A percentile compares a stretch with the other conserved stretches of the same genome.
Evolutionary conservation across 2,113 vertebrate genomes (phyloP).

Genomic region (Heteronetta atricapilla): DNA sequence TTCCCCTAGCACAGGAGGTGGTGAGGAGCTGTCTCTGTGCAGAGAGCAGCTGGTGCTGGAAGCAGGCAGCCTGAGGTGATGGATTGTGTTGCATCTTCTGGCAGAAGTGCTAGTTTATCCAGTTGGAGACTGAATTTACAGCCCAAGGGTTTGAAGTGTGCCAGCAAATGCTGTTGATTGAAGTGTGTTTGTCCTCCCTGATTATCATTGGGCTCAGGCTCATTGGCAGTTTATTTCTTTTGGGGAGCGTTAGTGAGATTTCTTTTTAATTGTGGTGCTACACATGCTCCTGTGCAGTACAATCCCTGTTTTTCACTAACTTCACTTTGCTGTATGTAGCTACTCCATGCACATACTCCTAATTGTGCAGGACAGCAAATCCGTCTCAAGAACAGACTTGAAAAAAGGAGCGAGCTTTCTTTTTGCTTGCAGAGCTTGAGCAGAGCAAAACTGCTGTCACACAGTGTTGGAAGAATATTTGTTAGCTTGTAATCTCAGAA

Average conservation of each 20-base stretch:
- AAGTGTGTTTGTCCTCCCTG: not conserved
- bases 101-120: not conserved
- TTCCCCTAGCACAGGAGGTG: not conserved
- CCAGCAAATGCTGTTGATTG: not conserved
- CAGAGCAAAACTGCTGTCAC: not conserved
- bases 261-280: not conserved
- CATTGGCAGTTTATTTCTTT: not conserved
- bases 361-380: not conserved
- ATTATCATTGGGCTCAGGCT: not conserved
- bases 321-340: not conserved
- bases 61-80: not conserved
- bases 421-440: not conserved
- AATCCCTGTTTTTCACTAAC: not conserved
- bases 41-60: not conserved
- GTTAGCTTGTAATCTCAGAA: not conserved
- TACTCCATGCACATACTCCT: not conserved
- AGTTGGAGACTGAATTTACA: not conserved
- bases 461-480: not conserved
- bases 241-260: not conserved
- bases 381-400: not conserved
- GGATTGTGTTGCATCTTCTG: not conserved
- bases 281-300: not conserved
- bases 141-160: not conserved
- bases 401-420: not conserved
- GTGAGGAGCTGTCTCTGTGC: not conserved